These are phyloP conservation scores for Sinocyclocheilus maitianheensis DNA, from an alignment of 2,113 vertebrate genomes.

Conservation along the genomic window DNA sequence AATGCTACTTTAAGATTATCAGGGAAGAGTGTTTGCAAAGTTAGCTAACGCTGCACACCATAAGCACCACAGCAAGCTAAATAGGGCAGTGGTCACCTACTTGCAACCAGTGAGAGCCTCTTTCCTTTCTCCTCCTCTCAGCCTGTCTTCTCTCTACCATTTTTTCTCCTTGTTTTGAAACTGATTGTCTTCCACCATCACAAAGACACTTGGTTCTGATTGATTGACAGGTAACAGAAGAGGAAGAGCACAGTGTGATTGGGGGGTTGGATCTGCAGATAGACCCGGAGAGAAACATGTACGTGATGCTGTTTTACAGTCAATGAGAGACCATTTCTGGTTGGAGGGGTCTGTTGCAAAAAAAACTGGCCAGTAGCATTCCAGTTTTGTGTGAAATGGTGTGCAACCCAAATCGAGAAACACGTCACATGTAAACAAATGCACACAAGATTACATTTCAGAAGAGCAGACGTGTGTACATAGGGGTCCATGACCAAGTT, in stretches of 20 bases:
- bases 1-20: not conserved
- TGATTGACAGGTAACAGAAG: conserved; percentile 83
- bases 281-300: conserved; percentile 63
- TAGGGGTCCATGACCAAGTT: conserved; percentile 30
- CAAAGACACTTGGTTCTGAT: conserved; percentile 86
- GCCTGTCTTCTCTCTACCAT: conserved; percentile 68
- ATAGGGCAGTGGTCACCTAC: conserved; percentile 52
- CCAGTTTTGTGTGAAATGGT: conserved; percentile 69
- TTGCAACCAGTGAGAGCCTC: conserved; percentile 68
- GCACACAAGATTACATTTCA: conserved; percentile 57
- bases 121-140: conserved; percentile 67
- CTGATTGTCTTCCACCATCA: conserved; percentile 86
- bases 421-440: conserved; percentile 70
- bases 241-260: conserved; percentile 81
- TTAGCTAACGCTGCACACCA: conserved; percentile 1
- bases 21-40: conserved; percentile 4
- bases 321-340: conserved; percentile 66
- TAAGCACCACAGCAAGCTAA: conserved; percentile 26
- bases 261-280: conserved; percentile 62
- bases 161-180: conserved; percentile 78
- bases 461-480: conserved; percentile 66
- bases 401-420: conserved; percentile 74
- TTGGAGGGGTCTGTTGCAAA: conserved; percentile 62
- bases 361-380: conserved; percentile 60
- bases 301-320: conserved; percentile 76